A percentile compares a stretch with the other conserved stretches of the same genome.
phyloP scores from a whole-genome alignment of 1,140 invertebrate species.

The Triops longicaudatus region DNA sequence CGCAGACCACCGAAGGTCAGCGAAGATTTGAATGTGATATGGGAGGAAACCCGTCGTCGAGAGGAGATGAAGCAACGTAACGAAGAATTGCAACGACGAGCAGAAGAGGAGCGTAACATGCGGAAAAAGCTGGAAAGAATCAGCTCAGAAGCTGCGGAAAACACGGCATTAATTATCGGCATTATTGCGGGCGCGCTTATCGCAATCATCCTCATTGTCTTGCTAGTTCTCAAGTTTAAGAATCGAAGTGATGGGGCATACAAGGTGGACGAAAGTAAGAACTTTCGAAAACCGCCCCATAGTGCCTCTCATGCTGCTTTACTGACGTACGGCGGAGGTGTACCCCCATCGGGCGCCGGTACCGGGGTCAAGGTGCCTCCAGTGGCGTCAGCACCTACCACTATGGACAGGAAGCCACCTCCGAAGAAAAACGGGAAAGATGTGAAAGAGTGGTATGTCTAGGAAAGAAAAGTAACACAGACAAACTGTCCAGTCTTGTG shows the following conservation, averaged over 20 bases:
- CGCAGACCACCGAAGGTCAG: background rate
- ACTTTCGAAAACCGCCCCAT: conserved; percentile 36
- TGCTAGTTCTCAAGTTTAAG: conserved; percentile 82
- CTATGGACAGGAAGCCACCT: conserved; percentile 41
- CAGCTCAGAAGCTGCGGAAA: conserved; percentile 60
- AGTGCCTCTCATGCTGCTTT: conserved; percentile 54
- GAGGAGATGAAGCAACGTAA: background rate
- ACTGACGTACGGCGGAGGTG: conserved; percentile 43
- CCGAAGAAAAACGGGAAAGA: conserved; percentile 69
- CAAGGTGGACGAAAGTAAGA: conserved; percentile 73
- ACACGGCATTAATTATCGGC: conserved; percentile 68
- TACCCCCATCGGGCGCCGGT: conserved; percentile 37
- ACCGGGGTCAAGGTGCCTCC: conserved; percentile 40
- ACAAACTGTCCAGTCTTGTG: background rate
- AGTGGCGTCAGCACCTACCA: conserved; percentile 36
- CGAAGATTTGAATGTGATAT: background rate
- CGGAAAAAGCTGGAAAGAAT: conserved; percentile 49
- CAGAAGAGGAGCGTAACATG: conserved; percentile 24
- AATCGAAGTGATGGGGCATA: conserved; percentile 76
- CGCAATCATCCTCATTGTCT: conserved; percentile 78
- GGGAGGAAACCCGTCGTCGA: background rate
- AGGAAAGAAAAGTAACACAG: conserved; percentile 32
- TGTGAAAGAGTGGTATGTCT: conserved; percentile 91
- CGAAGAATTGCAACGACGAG: background rate
- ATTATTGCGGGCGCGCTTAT: conserved; percentile 86